A percentile compares a stretch with the other conserved stretches of the same genome.
phyloP scores from a whole-genome alignment of 2,888 invertebrate species.

The Boloria selene region DNA sequence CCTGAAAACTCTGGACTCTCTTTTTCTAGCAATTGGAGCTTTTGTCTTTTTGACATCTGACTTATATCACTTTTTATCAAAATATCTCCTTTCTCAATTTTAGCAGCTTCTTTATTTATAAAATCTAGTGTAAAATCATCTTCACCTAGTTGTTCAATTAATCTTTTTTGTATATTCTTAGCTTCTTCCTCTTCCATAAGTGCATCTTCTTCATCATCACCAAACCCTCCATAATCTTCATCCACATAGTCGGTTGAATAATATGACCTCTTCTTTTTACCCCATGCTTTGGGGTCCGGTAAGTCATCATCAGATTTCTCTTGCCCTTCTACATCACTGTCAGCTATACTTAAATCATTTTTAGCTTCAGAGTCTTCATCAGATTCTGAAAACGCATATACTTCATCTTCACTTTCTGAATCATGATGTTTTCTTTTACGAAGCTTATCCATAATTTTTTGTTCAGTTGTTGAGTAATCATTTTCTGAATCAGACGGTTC shows the following conservation, averaged over 20 bases:
- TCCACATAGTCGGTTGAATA: conserved; percentile 95
- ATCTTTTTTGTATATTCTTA: conserved; percentile 88
- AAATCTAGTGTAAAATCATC: conserved; percentile 87
- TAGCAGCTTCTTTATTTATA: conserved; percentile 65
- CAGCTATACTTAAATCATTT: conserved; percentile 78
- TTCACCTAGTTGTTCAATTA: conserved; percentile 90
- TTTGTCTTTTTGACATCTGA: conserved; percentile 88
- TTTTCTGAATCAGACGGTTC: conserved; percentile 88
- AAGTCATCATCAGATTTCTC: conserved; percentile 86
- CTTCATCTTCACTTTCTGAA: conserved; percentile 84
- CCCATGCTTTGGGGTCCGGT: conserved; percentile 94
- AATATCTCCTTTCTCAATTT: conserved; percentile 75
- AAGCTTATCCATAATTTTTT: conserved; percentile 83
- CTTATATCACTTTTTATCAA: conserved; percentile 89
- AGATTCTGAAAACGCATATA: conserved; percentile 83
- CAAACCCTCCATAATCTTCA: conserved; percentile 89
- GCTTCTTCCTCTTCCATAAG: conserved; percentile 92
- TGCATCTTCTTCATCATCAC: conserved; percentile 86
- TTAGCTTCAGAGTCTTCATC: conserved; percentile 72
- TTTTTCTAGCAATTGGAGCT: conserved; percentile 88
- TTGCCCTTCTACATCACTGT: conserved; percentile 90
- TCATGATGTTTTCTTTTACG: conserved; percentile 77
- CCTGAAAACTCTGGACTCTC: conserved; percentile 94
- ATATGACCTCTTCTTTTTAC: conserved; percentile 88
- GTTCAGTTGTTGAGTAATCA: conserved; percentile 86